Evolutionary conservation across 2,113 vertebrate species (phyloP).

Genomic region (Petrocephalus microphthalmus): DNA sequence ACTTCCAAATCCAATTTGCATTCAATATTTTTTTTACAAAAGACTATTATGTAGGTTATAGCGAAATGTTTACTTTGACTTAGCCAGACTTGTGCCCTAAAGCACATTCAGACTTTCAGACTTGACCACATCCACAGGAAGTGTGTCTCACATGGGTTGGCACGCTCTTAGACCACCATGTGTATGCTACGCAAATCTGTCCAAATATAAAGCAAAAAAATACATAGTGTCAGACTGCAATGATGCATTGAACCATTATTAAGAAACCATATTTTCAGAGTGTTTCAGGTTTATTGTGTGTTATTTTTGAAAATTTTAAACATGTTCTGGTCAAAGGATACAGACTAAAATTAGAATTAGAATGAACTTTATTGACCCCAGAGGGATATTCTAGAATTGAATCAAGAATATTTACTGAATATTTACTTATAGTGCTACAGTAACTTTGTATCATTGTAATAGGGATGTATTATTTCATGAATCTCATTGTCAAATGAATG

Average conservation of each 20-base stretch:
- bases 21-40: neutral
- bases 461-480: neutral
- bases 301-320: neutral
- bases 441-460: neutral
- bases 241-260: neutral
- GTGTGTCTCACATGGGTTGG: neutral
- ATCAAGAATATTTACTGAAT: neutral
- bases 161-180: neutral
- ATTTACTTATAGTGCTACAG: neutral
- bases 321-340: neutral
- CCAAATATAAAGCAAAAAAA: neutral
- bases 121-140: neutral
- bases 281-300: neutral
- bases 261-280: neutral
- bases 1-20: neutral
- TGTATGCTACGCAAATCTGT: neutral
- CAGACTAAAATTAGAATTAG: neutral
- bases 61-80: neutral
- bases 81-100: neutral
- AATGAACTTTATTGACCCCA: neutral
- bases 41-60: neutral
- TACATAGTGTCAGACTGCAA: neutral
- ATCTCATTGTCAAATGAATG: neutral
- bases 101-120: neutral
- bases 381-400: neutral